phyloP scores from a whole-genome alignment of 1,140 invertebrate genomes.

The Oscheius sp. region DNA sequence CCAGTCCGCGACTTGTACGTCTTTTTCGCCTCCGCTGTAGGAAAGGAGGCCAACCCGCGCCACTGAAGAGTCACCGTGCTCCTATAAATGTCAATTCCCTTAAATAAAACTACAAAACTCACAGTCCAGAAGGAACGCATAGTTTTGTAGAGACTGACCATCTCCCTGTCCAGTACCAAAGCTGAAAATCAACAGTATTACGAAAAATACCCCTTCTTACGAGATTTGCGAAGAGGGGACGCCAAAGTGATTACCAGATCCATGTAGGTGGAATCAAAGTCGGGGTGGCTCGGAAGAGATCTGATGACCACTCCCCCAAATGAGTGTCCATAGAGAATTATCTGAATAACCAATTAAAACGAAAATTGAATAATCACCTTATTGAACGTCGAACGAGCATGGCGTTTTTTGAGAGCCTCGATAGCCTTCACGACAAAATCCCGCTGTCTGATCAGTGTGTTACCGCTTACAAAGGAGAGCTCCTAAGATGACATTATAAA shows the following conservation, averaged over 20 bases:
- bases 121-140: no score
- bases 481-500: not conserved
- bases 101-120: no score
- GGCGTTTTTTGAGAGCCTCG: not conserved
- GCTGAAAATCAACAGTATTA: not conserved
- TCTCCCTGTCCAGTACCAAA: not conserved
- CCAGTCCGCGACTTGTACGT: no score
- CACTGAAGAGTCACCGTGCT: not conserved
- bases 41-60: no score
- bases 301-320: constrained; percentile 15
- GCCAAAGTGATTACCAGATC: not conserved
- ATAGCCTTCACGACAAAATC: constrained; percentile 22
- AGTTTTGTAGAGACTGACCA: not conserved
- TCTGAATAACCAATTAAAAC: not conserved
- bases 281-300: not conserved
- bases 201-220: not conserved
- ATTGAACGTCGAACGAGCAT: not conserved
- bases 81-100: no score
- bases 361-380: no score
- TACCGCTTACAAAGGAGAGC: constrained; percentile 9
- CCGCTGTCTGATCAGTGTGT: constrained; percentile 7
- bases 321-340: constrained; percentile 9
- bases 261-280: constrained; percentile 3
- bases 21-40: no score
- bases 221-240: not conserved